Evolutionary conservation across 2,888 invertebrate genomes (phyloP).

Genomic region (Ophion ventricosus): DNA sequence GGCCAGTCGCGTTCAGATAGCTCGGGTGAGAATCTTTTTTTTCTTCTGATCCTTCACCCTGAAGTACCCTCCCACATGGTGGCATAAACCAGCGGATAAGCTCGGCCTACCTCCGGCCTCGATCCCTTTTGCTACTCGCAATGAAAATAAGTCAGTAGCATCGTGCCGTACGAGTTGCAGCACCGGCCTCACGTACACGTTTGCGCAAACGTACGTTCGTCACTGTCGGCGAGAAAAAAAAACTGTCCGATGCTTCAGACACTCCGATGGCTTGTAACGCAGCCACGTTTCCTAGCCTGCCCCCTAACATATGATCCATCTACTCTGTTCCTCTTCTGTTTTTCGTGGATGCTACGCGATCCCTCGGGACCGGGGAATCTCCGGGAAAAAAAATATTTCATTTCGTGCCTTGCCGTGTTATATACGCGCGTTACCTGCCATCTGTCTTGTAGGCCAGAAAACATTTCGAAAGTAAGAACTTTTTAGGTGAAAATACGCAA

Average conservation of each 20-base stretch:
- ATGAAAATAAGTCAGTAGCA: background rate
- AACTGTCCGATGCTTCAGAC: slow-evolving; percentile 26
- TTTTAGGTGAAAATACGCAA: too few species aligned
- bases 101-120: background rate
- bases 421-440: slow-evolving; percentile 1
- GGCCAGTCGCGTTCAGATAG: slow-evolving; percentile 41
- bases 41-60: slow-evolving; percentile 8
- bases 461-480: too few species aligned
- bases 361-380: slow-evolving; percentile 44
- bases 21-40: slow-evolving; percentile 27
- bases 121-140: background rate
- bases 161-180: slow-evolving; percentile 27
- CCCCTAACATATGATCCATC: slow-evolving; percentile 7
- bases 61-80: slow-evolving; percentile 44
- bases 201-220: slow-evolving; percentile 50
- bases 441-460: too few species aligned
- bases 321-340: slow-evolving; percentile 16
- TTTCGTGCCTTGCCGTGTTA: slow-evolving; percentile 21
- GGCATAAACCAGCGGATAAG: slow-evolving; percentile 48
- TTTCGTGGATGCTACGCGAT: background rate
- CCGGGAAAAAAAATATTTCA: slow-evolving; percentile 60
- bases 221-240: slow-evolving; percentile 56
- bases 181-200: slow-evolving; percentile 54
- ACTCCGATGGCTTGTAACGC: slow-evolving; percentile 10
- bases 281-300: slow-evolving; percentile 9